These are phyloP conservation scores for Sesia bembeciformis DNA, from an alignment of 2,888 invertebrate genomes.

Conservation along the genomic window DNA sequence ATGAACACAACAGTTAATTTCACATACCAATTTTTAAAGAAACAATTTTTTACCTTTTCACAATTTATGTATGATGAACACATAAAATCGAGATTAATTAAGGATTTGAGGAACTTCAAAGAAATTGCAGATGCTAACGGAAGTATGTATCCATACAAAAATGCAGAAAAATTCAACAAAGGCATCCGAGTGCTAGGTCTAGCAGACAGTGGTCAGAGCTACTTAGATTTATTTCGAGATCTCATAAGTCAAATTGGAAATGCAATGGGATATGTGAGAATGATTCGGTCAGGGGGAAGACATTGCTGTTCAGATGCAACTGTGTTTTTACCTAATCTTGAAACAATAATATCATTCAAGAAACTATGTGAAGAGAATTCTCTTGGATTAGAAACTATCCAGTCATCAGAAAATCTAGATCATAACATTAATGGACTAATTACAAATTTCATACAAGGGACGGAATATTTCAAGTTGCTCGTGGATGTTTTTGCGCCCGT, in stretches of 20 bases:
- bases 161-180: conserved; percentile 95
- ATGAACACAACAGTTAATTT: conserved; percentile 96
- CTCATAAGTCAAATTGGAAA: conserved; percentile 96
- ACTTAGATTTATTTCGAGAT: conserved; percentile 93
- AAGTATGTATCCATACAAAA: conserved; percentile 87
- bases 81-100: conserved; percentile 93
- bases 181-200: conserved; percentile 91
- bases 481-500: conserved; percentile 94
- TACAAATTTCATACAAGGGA: conserved; percentile 89
- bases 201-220: conserved; percentile 87
- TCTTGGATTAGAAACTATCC: conserved; percentile 74
- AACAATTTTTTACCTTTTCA: conserved; percentile 95
- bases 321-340: conserved; percentile 88
- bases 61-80: conserved; percentile 99
- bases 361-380: conserved; percentile 75
- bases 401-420: conserved; percentile 83
- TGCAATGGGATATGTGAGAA: conserved; percentile 95
- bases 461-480: conserved; percentile 91
- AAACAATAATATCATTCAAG: conserved; percentile 75
- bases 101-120: conserved; percentile 88
- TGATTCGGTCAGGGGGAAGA: conserved; percentile 94
- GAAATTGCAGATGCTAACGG: conserved; percentile 80
- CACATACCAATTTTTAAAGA: conserved; percentile 93
- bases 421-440: conserved; percentile 84
- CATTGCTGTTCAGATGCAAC: conserved; percentile 94